A percentile compares a stretch with the other conserved stretches of the same genome.
phyloP scores from a whole-genome alignment of 64 coral and sea anemone genomes.

The Porites australiensis region DNA sequence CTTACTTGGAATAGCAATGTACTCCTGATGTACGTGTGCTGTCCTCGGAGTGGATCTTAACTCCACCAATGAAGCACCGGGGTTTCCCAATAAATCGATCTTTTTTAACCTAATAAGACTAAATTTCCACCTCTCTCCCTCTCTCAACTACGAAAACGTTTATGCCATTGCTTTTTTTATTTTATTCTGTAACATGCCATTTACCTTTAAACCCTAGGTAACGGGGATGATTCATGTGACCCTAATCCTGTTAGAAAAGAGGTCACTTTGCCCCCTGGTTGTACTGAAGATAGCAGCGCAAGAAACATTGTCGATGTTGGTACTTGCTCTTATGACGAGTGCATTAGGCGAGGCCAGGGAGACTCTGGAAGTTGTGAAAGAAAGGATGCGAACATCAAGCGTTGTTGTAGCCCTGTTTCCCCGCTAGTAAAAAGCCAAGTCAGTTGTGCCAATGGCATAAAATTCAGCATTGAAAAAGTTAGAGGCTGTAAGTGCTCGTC shows the following conservation, averaged over 20 bases:
- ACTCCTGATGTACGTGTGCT: too few species aligned
- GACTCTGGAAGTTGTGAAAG: neutral
- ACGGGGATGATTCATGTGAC: neutral
- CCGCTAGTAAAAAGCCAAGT: neutral
- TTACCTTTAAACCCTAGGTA: too few species aligned
- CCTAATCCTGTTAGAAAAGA: neutral
- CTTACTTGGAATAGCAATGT: too few species aligned
- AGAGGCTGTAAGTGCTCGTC: neutral
- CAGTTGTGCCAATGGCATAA: neutral
- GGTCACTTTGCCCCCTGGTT: neutral
- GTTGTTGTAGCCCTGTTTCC: neutral
- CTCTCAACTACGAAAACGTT: too few species aligned
- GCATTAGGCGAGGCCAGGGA: neutral
- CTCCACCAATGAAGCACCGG: too few species aligned
- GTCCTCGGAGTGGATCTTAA: too few species aligned
- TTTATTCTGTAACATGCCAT: too few species aligned
- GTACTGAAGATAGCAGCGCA: neutral
- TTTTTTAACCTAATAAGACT: too few species aligned
- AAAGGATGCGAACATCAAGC: neutral
- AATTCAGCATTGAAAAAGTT: conserved; percentile 2
- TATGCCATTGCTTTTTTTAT: too few species aligned
- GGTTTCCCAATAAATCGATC: too few species aligned
- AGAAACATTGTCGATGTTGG: conserved; percentile 1
- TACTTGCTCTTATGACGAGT: neutral
- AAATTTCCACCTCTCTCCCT: too few species aligned